These are phyloP conservation scores for Xiphorhynchus erythropygius DNA, from an alignment of 2,797 vertebrate species.

Conservation along the genomic window DNA sequence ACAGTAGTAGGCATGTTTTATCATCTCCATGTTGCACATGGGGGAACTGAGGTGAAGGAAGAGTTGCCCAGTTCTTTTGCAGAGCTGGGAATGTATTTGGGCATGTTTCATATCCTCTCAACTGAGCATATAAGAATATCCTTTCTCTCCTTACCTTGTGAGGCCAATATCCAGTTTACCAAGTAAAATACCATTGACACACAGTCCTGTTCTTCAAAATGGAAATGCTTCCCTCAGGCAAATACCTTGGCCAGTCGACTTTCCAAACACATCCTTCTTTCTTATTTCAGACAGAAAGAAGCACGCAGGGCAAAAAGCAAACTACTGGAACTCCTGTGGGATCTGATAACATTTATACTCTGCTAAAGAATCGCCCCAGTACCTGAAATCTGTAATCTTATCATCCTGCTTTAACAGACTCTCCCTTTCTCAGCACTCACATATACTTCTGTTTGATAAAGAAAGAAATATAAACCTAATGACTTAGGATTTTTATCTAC, in stretches of 20 bases:
- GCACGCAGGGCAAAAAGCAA: background rate
- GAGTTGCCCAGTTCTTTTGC: background rate
- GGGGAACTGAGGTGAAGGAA: slow-evolving; percentile 58
- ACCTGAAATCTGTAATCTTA: slow-evolving; percentile 43
- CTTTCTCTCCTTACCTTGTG: background rate
- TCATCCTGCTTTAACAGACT: slow-evolving; percentile 25
- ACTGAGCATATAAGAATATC: background rate
- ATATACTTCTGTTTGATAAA: slow-evolving; percentile 29
- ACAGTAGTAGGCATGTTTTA: slow-evolving; percentile 51
- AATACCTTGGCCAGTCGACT: slow-evolving; percentile 7
- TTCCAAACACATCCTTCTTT: slow-evolving; percentile 45
- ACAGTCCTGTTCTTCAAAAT: background rate
- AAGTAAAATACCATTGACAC: background rate
- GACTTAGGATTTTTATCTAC: slow-evolving; percentile 35
- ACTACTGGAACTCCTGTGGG: slow-evolving; percentile 18
- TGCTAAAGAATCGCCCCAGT: slow-evolving; percentile 17
- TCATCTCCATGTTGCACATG: slow-evolving; percentile 28
- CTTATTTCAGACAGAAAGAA: slow-evolving; percentile 34
- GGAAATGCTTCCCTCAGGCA: slow-evolving; percentile 11
- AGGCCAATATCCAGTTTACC: background rate
- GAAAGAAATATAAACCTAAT: slow-evolving; percentile 45
- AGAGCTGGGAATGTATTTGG: background rate
- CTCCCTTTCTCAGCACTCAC: slow-evolving; percentile 39
- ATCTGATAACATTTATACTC: slow-evolving; percentile 60
- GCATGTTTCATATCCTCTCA: background rate